Evolutionary conservation across 2,113 vertebrate species (phyloP), one percentile per base, ranked within the genome.

Genomic region (Romanogobio albipinnatus): DNA sequence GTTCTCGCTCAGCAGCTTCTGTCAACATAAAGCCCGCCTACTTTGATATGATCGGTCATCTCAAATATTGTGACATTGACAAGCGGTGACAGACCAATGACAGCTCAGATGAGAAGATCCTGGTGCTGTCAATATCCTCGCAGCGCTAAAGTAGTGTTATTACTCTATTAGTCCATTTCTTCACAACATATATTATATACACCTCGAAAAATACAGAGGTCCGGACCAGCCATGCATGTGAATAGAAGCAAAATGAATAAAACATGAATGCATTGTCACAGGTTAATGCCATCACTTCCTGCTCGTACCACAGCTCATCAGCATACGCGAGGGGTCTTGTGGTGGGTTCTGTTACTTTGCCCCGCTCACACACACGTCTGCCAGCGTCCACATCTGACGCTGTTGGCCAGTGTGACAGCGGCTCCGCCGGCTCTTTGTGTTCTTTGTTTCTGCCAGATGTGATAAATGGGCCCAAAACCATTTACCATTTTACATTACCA

Each of bases 261-360:
- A 36, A 19, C 29, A 36, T 3, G 29, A 79, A 45, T 79, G 76
- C 58, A 58, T 43, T 79, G 76, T 79, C 76, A 62, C 45, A n/a
- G 22, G 33, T 45, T 62, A 3, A 26, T 79, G 56, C 45, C 56
- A 43, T 79, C 76, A 79, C 17, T 79, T 79, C 76, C 76, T 61
- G 76, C 45, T 61, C 19, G 33, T 33, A 76, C 29, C 49, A 19
- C 33, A 77, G 51, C 75, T 39, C 51, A 39, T 77, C 3, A 4
- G 15, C 75, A 78, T 61, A 9, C 45, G 76, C 22, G 0, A 24
- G 36, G 36, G 53, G 33, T 77, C 9, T 59, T 76, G 74, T 33
- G 76, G 76, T 59, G 10, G 29, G 53, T 39, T 77, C 24, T 58
- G n/a, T 79, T n/a, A 8, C 33, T 66, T 39, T 22, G 19, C 3